phyloP scores from a whole-genome alignment of 1,140 invertebrate species.

The Dinothrombium tinctorium region DNA sequence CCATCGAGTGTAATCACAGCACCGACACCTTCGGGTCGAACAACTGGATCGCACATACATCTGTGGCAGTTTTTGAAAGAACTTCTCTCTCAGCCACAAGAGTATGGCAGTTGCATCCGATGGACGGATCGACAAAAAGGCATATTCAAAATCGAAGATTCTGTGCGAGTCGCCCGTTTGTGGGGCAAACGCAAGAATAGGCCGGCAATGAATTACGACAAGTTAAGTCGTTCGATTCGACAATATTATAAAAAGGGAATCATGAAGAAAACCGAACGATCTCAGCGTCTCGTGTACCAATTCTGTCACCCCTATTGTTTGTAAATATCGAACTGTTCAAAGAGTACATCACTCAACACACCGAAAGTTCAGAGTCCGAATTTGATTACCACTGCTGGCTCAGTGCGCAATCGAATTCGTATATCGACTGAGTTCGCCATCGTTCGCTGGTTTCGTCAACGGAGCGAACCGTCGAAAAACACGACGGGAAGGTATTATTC shows the following conservation, averaged over 20 bases:
- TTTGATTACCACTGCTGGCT: no score
- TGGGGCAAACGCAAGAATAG: constrained; percentile 95
- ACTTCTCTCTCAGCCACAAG: constrained; percentile 55
- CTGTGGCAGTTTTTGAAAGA: constrained; percentile 99
- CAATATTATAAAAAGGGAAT: constrained; percentile 99
- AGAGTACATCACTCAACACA: neutral
- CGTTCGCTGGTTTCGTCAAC: neutral
- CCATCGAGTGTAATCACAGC: neutral
- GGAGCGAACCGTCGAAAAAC: no score
- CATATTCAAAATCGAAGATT: constrained; percentile 98
- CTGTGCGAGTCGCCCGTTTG: constrained; percentile 70
- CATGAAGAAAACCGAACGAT: constrained; percentile 96
- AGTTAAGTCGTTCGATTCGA: constrained; percentile 81
- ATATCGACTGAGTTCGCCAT: constrained; percentile 1
- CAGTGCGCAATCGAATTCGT: neutral
- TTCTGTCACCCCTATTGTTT: constrained; percentile 85
- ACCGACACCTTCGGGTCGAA: neutral
- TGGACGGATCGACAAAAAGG: constrained; percentile 85
- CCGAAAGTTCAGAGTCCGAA: neutral
- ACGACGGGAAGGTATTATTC: no score
- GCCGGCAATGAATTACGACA: constrained; percentile 99
- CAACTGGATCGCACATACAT: constrained; percentile 37
- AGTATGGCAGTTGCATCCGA: constrained; percentile 73
- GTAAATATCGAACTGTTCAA: constrained; percentile 23
- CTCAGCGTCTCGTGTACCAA: constrained; percentile 93